phyloP scores from a whole-genome alignment of 2,113 vertebrate species.

The Myodes glareolus region DNA sequence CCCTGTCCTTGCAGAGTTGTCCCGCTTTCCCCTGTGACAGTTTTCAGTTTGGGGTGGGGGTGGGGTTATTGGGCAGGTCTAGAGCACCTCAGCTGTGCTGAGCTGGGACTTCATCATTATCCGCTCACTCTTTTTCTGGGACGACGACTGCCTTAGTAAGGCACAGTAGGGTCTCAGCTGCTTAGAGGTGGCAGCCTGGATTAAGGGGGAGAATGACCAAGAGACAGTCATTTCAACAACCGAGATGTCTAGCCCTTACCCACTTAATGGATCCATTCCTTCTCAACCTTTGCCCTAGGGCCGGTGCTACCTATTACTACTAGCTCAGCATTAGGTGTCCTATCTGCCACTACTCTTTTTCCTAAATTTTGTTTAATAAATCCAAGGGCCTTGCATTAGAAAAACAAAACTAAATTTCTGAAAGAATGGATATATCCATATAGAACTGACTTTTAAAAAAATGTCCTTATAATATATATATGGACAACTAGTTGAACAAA shows the following conservation, averaged over 20 bases:
- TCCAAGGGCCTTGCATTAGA: neutral
- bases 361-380: constrained; percentile 16
- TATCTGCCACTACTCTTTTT: neutral
- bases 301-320: neutral
- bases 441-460: neutral
- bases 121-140: neutral
- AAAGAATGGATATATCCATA: neutral
- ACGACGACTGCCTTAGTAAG: neutral
- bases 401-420: constrained; percentile 13
- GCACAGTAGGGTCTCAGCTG: neutral
- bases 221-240: neutral
- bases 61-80: neutral
- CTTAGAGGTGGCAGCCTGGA: neutral
- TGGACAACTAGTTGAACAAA: constrained; percentile 42
- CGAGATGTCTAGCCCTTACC: neutral
- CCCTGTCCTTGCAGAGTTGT: constrained; percentile 3
- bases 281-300: neutral
- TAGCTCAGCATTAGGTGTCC: neutral
- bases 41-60: neutral
- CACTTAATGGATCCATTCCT: neutral
- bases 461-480: neutral
- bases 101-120: neutral
- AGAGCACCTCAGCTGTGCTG: neutral
- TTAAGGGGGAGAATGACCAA: neutral
- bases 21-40: neutral